Base-by-base conservation (phyloP, 2,888 invertebrate species). In the Papilio protenor region DNA sequence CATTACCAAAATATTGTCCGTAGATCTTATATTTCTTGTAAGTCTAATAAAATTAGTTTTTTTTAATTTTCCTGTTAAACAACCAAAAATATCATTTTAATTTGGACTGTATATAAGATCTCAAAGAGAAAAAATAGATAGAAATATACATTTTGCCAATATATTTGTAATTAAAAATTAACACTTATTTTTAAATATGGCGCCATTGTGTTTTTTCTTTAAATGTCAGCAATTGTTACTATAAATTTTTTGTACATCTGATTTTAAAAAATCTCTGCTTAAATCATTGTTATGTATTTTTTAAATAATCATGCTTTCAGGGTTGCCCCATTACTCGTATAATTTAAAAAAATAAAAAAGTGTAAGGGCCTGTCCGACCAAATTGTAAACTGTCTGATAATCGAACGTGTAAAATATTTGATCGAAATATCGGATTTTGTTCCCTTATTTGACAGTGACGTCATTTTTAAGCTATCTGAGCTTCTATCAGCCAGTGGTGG, bases 31-130 rank as follows among this genome's bases (percentile, higher is more conserved):
- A 23, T 21, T 2, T 23, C 18, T 14, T 64, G 5, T 55, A 64
- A 52, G 11, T n/a, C n/a, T 10, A 52, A 40, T 10, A 70, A 59
- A 59, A 59, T 75, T 45, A 55, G 12, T 55, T 18, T 21, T 18
- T 21, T 61, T 45, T 70, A 47, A 76, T 23, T 76, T 61, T 61
- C 16, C 27, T 76, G 27, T 47, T 71, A 49, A 10, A 40, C 55
- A 47, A 40, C n/a, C 14, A 14, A n/a, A n/a, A n/a, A n/a, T 10
- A n/a, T 10, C 10, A n/a, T 0, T 55, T 55, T 55, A n/a, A 10
- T n/a, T 14, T 57, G 21, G 69, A 55, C n/a, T 40, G 40, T 75
- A 49, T 27, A 1, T 33, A 52, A 72, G 72, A 72, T 52, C 40
- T 21, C 47, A 69, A 69, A n/a, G 11, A 27, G 11, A 23, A 69